These are phyloP conservation scores for Ornithoptera priamus DNA, from an alignment of 2,888 invertebrate genomes.

Conservation along the genomic window DNA sequence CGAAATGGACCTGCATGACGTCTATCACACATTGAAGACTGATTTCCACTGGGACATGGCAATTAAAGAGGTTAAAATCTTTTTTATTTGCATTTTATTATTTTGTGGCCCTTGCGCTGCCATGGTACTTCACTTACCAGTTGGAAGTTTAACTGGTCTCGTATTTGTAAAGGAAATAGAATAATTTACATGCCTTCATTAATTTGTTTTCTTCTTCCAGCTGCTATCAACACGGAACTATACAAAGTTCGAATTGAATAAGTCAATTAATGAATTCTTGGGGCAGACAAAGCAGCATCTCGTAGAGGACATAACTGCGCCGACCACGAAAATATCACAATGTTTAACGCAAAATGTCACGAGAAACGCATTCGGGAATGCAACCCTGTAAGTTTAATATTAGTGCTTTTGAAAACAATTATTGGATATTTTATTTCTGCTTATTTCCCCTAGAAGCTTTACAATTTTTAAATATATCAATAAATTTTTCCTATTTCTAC, in stretches of 20 bases:
- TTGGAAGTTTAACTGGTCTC: no score
- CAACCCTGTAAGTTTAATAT: conserved; percentile 57
- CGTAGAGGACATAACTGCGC: conserved; percentile 55
- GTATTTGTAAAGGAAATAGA: no score
- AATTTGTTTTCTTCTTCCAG: conserved; percentile 40
- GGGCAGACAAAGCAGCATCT: conserved; percentile 59
- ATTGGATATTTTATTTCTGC: no score
- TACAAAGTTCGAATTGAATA: conserved; percentile 72
- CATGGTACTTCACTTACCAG: no score
- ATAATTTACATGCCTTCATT: no score
- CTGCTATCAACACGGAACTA: conserved; percentile 71
- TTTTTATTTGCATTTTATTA: not conserved
- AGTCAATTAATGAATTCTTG: conserved; percentile 64
- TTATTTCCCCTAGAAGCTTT: no score
- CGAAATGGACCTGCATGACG: conserved; percentile 57
- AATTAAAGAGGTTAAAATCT: conserved; percentile 62
- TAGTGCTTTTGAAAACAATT: no score
- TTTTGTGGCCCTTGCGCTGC: no score
- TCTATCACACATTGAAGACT: conserved; percentile 61
- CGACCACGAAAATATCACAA: conserved; percentile 50
- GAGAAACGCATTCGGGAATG: conserved; percentile 57
- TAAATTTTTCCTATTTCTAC: no score
- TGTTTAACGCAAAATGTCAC: conserved; percentile 59
- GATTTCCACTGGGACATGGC: conserved; percentile 82
- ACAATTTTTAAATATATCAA: no score